Base-by-base conservation (phyloP, 2,888 invertebrate genomes). In the Pycnomerus fuliginosus region DNA sequence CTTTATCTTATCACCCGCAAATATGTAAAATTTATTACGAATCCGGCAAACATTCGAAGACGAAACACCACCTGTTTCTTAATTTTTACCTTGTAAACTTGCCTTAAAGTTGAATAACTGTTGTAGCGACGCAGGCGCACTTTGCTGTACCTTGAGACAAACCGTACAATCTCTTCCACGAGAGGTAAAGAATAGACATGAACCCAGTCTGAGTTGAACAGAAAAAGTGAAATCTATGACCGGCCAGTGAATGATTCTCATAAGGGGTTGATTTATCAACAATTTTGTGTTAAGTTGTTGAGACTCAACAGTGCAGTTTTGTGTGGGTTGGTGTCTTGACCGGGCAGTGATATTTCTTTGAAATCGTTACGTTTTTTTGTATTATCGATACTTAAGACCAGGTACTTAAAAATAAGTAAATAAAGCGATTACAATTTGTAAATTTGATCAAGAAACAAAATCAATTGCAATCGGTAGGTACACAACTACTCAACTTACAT, bases 81-180 rank as follows among this genome's bases (percentile, higher is more conserved):
- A 50, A 48, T 44, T 63, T 58, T 51, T 63, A 57, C 58, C 58
- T 59, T 65, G 65, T 66, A 64, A 69, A 69, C 65, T 62, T 60
- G 68, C 60, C 67, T 65, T 54, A 57, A 56, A 64, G 65, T 67
- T 63, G 67, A 65, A 64, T 69, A 67, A 69, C 68, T 66, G 67
- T 65, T 55, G 52, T n/a, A 53, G 55, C 37, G 40, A 55, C 58
- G 60, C 68, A 56, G 59, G 68, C 65, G 65, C 62, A 37, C 29
- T 38, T n/a, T 22, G 35, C 34, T 53, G 58, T 63, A 67, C 68
- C 68, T 69, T 68, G 67, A 64, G 65, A 66, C 59, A 48, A 48
- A 58, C 56, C 50, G 55, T 61, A 62, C 62, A 64, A 66, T 65
- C 65, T 60, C 60, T 32, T 43, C 14, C 41, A 5, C n/a, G n/a